phyloP scores from a whole-genome alignment of 2,888 invertebrate genomes.

The Cheilosia grossa region DNA sequence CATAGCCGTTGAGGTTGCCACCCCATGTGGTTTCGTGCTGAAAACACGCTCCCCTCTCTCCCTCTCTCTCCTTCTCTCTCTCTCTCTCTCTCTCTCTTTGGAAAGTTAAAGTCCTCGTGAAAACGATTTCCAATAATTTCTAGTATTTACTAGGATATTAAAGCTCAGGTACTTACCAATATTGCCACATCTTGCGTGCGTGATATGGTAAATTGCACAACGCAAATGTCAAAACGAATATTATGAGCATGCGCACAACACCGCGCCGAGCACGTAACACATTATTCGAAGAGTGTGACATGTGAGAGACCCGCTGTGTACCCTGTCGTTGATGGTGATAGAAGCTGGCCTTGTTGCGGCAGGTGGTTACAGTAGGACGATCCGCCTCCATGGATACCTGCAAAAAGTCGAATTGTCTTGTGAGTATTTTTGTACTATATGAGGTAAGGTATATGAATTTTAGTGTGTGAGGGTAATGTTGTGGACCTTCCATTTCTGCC shows the following conservation, averaged over 20 bases:
- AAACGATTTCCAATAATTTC: neutral
- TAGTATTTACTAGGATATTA: neutral
- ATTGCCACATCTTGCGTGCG: constrained; percentile 93
- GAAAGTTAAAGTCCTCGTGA: neutral
- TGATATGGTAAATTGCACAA: constrained; percentile 95
- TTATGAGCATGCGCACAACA: constrained; percentile 94
- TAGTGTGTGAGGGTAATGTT: neutral
- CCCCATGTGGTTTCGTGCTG: too few species aligned
- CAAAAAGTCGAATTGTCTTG: constrained; percentile 9
- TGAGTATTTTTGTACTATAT: neutral
- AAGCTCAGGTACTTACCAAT: constrained; percentile 85
- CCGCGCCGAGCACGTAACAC: constrained; percentile 91
- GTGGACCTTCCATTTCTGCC: neutral
- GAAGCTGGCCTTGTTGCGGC: constrained; percentile 82
- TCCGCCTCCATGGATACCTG: constrained; percentile 83
- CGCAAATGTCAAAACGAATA: constrained; percentile 94
- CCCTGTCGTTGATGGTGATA: constrained; percentile 81
- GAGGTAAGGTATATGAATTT: neutral
- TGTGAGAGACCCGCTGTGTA: constrained; percentile 84
- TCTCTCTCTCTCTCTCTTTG: too few species aligned
- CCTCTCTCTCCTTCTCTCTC: too few species aligned
- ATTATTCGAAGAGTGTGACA: constrained; percentile 89
- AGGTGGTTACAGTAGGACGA: constrained; percentile 82
- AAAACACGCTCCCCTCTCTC: too few species aligned
- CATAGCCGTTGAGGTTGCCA: too few species aligned